Conservation (phyloP, 2,797 vertebrate genomes). For the Oryzias dopingdopingensis region DNA sequence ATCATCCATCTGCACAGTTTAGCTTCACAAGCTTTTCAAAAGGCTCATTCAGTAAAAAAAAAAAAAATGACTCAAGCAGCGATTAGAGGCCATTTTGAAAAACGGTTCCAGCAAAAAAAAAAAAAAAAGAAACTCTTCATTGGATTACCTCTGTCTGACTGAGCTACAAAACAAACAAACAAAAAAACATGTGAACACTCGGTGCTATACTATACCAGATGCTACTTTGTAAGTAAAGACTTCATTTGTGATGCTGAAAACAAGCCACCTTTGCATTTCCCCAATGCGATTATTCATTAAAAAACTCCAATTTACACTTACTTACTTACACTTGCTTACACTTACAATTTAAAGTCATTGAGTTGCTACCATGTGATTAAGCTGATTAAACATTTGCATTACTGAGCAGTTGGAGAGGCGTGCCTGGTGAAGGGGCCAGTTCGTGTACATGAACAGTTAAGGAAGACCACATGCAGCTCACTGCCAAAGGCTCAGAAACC, state of each 20-base stretch:
- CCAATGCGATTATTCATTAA: slow-evolving; percentile 9
- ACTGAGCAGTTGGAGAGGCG: not conserved
- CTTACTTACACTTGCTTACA: too few species aligned
- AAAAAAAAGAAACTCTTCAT: slow-evolving; percentile 2
- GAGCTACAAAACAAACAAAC: slow-evolving; percentile 23
- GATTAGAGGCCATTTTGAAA: slow-evolving; percentile 1
- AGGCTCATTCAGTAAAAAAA: not conserved
- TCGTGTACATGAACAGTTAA: not conserved
- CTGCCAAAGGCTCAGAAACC: slow-evolving; percentile 7
- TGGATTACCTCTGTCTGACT: slow-evolving; percentile 3
- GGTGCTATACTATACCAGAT: slow-evolving; percentile 15
- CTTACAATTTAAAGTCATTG: too few species aligned
- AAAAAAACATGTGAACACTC: slow-evolving; percentile 25
- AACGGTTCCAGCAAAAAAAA: slow-evolving; percentile 4
- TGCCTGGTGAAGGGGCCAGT: slow-evolving; percentile 22
- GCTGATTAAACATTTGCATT: too few species aligned
- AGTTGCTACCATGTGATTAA: too few species aligned
- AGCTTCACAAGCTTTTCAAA: slow-evolving; percentile 11
- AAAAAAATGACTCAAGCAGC: not conserved
- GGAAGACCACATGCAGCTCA: not conserved
- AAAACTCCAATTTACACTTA: slow-evolving; percentile 1
- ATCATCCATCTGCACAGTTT: slow-evolving; percentile 3
- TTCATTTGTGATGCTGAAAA: slow-evolving; percentile 21
- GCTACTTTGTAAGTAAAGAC: slow-evolving; percentile 41
- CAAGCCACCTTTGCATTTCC: slow-evolving; percentile 54